phyloP scores from a whole-genome alignment of 2,888 invertebrate genomes.

The Melieria picta region DNA sequence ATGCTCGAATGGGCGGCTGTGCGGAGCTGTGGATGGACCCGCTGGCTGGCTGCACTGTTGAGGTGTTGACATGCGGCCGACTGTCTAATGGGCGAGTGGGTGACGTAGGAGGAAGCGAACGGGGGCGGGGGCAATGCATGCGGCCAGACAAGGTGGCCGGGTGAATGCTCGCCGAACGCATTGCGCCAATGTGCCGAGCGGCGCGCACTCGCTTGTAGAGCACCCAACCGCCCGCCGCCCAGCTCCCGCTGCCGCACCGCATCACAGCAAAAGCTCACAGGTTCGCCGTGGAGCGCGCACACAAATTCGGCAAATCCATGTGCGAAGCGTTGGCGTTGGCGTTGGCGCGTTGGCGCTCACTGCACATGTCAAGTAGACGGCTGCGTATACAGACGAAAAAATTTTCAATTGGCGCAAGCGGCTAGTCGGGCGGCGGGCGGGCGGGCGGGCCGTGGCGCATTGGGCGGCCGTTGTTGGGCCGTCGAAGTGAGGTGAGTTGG shows the following conservation, averaged over 20 bases:
- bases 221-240: neutral
- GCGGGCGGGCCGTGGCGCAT: neutral
- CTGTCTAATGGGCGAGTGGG: constrained; percentile 6
- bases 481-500: neutral
- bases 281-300: neutral
- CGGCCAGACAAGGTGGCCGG: constrained; percentile 47
- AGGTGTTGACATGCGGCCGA: neutral
- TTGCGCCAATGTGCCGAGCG: neutral
- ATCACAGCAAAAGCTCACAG: neutral
- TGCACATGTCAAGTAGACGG: constrained; percentile 48
- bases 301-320: neutral
- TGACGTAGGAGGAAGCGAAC: constrained; percentile 14
- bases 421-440: neutral
- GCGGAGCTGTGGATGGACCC: neutral
- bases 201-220: neutral
- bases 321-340: constrained; percentile 9
- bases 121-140: constrained; percentile 23
- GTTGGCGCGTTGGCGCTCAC: constrained; percentile 40
- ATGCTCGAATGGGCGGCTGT: neutral
- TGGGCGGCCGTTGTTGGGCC: neutral
- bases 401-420: neutral
- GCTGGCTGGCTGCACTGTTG: neutral
- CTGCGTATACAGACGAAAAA: constrained; percentile 27
- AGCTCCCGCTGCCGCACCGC: neutral
- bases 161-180: constrained; percentile 46